Evolutionary conservation across 2,888 invertebrate species (phyloP), one percentile per base, ranked within the genome.

Genomic region (Orthonevra nobilis): DNA sequence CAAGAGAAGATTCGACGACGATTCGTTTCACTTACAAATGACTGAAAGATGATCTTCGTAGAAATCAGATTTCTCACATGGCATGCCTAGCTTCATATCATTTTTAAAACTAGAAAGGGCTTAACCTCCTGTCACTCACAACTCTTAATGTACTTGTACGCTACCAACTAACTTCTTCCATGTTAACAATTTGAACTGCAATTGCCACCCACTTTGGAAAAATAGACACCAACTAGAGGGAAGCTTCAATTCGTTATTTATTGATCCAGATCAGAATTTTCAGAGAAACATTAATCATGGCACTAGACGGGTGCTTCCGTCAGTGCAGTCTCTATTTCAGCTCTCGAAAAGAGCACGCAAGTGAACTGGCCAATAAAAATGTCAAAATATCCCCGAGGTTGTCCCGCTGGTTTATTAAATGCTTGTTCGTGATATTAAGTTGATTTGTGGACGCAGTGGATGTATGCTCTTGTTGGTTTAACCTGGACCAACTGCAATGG

Each of bases 341-440:
- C 26, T 17, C 20, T 5, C 0, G 14, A n/a, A 44, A 52, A 38
- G 10, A 28, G 12, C 23, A 48, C 50, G 28, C 48, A 12, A 64
- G 50, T 58, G 9, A 38, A 46, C 20, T 14, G 9, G 5, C 52
- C 64, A 77, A 70, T 77, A 77, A 77, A 77, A 70, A 28, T 77
- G 77, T 77, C 77, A 56, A 50, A 46, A 58, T 46, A 26, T 30
- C 15, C 58, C 64, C 56, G 23, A 38, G 58, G 44, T 30, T 77
- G 64, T 64, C 64, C 50, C 58, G 17, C 52, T 52, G 58, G 69
- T 77, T 77, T 70, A 77, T 77, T 77, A 77, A 77, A 77, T 64
- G 44, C 36, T 50, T 64, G 26, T 34, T 38, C 52, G 23, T 48
- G 58, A 70, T 56, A 32, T 58, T 7, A 12, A 70, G 30, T 46